Evolutionary conservation across 2,797 vertebrate species (phyloP), one percentile per base, ranked within the genome.

Genomic region (Odontamblyopus lacepedii): DNA sequence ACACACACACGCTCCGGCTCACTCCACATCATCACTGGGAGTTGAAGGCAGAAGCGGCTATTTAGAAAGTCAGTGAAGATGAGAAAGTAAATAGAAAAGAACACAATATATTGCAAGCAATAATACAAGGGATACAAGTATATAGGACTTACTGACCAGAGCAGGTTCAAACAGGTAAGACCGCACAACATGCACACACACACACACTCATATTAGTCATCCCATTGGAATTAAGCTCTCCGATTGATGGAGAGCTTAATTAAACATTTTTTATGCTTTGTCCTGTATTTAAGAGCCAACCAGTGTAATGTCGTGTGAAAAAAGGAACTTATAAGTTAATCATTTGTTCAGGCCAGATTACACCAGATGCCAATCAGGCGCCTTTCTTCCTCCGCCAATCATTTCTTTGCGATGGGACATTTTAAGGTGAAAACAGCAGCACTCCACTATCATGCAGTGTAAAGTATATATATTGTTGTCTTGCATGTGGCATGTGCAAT

Each of bases 101-200:
- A 69, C 44, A 50, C 12, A 60, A 53, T 3, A 7, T 12, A 69
- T 63, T 13, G 26, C 41, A 70, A 23, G 62, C 18, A 29, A 56
- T 51, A 74, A 44, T 3, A 71, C 57, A 26, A 30, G 63, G 11
- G 44, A 16, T 48, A 48, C 44, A 48, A 15, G 13, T 13, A 48
- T 15, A 4, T 15, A 70, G 53, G 67, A 74, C 53, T 32, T 48
- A 62, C 2, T 41, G 75, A 76, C 35, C 56, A 29, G 29, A 30
- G 70, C 60, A 53, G 8, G 72, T 84, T 72, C n/a, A 29, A 74
- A 68, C 80, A 88, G 87, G 91, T 92, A 87, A 87, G 89, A 70
- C n/a, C 13, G 9, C 60, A 35, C 18, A 15, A 13, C 38, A 38
- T 9, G 8, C 35, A 9, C 35, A 38, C 35, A 38, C 35, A 38